Base-by-base conservation (phyloP, 2,113 vertebrate species). In the Nestor notabilis region DNA sequence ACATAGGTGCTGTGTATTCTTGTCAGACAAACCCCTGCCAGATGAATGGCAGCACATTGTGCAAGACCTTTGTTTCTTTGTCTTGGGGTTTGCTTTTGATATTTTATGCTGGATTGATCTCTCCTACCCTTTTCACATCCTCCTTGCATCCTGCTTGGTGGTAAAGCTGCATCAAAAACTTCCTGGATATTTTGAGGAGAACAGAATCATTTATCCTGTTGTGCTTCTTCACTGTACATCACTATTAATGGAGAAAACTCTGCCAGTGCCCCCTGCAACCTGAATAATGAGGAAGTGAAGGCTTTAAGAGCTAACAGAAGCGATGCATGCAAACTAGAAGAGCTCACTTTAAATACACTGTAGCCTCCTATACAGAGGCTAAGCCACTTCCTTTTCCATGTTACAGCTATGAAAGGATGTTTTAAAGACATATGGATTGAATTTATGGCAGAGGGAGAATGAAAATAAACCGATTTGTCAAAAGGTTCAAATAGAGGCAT, bases 391-490 rank as follows among this genome's bases (percentile, higher is more conserved):
- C 87, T 97, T 75, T 84, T 84, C 93, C 94, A 90, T 27, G 86
- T 78, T 86, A 85, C 88, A 68, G 77, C 82, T 60, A 88, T 95
- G 93, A 96, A 97, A 98, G 95, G 92, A 96, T 77, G 80, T 88
- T 90, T 90, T 64, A 96, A 83, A 90, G 89, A 93, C 96, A 97
- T 94, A 96, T 97, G 97, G 96, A 96, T 95, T 90, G 90, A 94
- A 98, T 97, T 96, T 97, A 96, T 83, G 80, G 95, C 19, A 78
- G 86, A 93, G 56, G 74, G 44, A 89, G 92, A 95, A 81, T 90
- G 90, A 96, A 98, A 97, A 97, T 47, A 91, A 96, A 89, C 95
- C 46, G 92, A 97, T 96, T 95, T 98, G 96, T 98, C 96, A 96
- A 83, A 97, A 96, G 95, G 94, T 96, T 98, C 95, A 96, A 93